Percentiles rank a stretch among this genome's conserved stretches.
These are phyloP conservation scores for Caradrina kadenii DNA, from an alignment of 2,888 invertebrate genomes.

Conservation along the genomic window DNA sequence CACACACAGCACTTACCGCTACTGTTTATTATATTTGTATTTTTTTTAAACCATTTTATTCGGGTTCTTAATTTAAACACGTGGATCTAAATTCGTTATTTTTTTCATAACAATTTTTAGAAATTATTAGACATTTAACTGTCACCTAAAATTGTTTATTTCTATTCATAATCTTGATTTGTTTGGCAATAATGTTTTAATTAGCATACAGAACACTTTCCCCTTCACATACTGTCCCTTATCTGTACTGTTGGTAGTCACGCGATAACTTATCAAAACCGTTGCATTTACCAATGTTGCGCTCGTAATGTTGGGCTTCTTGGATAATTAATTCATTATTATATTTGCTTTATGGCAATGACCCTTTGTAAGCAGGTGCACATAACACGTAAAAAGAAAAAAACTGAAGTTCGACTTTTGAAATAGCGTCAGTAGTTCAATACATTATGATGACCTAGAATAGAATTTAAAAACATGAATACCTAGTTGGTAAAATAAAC, in stretches of 20 bases:
- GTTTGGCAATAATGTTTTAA: conserved; percentile 31
- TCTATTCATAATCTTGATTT: conserved; percentile 5
- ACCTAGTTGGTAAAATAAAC: no score
- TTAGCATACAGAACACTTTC: conserved; percentile 37
- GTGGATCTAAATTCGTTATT: background rate
- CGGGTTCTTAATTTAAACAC: background rate
- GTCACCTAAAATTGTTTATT: background rate
- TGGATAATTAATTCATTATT: conserved; percentile 4
- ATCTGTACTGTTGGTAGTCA: conserved; percentile 47
- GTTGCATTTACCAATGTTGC: conserved; percentile 39
- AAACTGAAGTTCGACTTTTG: background rate
- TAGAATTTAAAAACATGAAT: no score
- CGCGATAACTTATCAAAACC: conserved; percentile 54
- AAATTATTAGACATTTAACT: background rate
- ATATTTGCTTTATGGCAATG: background rate
- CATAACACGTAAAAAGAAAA: no score
- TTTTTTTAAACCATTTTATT: background rate
- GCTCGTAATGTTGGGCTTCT: background rate
- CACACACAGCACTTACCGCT: background rate
- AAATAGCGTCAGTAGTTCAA: background rate
- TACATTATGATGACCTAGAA: no score
- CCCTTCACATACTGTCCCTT: conserved; percentile 34
- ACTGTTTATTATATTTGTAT: no score
- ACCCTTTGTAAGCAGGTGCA: background rate
- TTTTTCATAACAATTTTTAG: background rate